phyloP scores from a whole-genome alignment of 2,888 invertebrate species.

The Leptopilina myrica region DNA sequence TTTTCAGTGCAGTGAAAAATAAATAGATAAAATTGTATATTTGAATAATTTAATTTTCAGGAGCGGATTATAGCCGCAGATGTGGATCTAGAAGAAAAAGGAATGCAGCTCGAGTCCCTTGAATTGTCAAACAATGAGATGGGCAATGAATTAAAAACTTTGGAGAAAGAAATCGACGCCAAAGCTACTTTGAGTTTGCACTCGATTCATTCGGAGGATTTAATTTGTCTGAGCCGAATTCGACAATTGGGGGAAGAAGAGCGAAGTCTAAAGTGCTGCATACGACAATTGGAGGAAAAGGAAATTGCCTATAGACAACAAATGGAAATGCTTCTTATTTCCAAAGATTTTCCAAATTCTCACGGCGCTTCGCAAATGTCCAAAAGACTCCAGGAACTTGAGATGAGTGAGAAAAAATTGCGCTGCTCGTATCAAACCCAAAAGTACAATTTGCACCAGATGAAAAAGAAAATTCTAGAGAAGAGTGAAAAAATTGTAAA shows the following conservation, averaged over 20 bases:
- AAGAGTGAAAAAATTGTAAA: conserved; percentile 48
- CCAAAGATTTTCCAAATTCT: conserved; percentile 51
- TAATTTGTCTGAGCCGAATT: conserved; percentile 66
- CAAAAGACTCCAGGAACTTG: conserved; percentile 4
- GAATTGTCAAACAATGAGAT: conserved; percentile 65
- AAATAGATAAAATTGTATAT: neutral
- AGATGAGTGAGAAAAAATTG: conserved; percentile 45
- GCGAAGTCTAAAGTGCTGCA: conserved; percentile 63
- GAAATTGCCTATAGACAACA: conserved; percentile 64
- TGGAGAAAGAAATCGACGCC: conserved; percentile 59
- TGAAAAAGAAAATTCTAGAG: conserved; percentile 49
- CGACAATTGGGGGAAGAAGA: conserved; percentile 67
- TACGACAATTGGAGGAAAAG: conserved; percentile 66
- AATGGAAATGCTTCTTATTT: conserved; percentile 61
- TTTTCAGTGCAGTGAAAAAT: no score
- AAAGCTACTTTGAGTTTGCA: conserved; percentile 61
- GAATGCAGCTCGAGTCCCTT: conserved; percentile 68
- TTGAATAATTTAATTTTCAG: conserved; percentile 52
- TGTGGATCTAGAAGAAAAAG: conserved; percentile 66
- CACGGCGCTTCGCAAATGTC: conserved; percentile 48
- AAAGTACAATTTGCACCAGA: conserved; percentile 47
- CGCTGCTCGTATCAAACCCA: conserved; percentile 48
- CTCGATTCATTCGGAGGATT: conserved; percentile 68
- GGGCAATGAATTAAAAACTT: conserved; percentile 53
- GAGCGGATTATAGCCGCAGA: conserved; percentile 70